Evolutionary conservation across 2,797 vertebrate genomes (phyloP).

Genomic region (Synaphobranchus kaupii): DNA sequence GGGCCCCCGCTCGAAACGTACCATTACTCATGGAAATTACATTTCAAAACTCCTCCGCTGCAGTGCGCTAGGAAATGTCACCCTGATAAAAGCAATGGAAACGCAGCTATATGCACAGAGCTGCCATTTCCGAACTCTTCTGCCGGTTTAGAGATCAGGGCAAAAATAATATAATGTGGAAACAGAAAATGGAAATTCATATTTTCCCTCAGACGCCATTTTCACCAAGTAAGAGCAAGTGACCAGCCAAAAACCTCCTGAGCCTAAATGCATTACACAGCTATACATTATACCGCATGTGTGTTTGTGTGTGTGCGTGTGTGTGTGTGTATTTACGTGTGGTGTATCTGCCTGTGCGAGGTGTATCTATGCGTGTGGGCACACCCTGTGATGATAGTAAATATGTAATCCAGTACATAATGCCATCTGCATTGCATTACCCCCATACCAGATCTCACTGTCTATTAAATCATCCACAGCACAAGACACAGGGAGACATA

Average conservation of each 20-base stretch:
- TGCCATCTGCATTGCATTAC: not conserved
- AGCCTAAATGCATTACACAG: conserved; percentile 37
- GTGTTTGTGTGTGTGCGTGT: not conserved
- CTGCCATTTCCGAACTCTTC: conserved; percentile 32
- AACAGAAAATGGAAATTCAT: conserved; percentile 11
- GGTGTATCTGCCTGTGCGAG: not conserved
- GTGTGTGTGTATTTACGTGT: not conserved
- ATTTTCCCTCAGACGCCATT: not conserved
- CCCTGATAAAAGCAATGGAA: conserved; percentile 43
- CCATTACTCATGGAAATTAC: conserved; percentile 52
- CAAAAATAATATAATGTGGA: not conserved
- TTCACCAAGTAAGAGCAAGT: conserved; percentile 27
- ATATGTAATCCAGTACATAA: not conserved
- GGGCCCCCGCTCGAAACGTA: conserved; percentile 24
- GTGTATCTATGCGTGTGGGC: not conserved
- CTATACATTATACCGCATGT: not conserved
- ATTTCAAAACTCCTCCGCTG: conserved; percentile 43
- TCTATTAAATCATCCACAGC: conserved; percentile 17
- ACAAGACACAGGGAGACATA: not conserved
- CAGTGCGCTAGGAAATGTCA: conserved; percentile 34
- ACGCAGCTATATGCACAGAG: conserved; percentile 6
- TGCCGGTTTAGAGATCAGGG: not conserved
- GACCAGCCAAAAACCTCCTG: conserved; percentile 36
- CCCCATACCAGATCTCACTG: not conserved
- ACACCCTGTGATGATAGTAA: no score